Percentiles rank a stretch among this genome's conserved stretches.
phyloP scores from a whole-genome alignment of 1,140 invertebrate genomes.

The Diachasmimorpha longicaudata region DNA sequence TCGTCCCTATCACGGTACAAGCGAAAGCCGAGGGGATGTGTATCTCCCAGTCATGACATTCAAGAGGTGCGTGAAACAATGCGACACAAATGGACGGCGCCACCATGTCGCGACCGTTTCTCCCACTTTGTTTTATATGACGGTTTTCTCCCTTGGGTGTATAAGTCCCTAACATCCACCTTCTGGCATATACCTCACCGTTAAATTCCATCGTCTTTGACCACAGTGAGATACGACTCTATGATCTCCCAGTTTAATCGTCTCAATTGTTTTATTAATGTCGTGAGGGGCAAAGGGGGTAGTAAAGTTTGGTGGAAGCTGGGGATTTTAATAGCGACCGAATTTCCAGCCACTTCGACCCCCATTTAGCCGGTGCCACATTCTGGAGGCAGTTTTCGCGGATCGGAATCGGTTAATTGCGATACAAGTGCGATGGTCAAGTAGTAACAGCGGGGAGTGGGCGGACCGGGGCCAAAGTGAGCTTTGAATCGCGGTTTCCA shows the following conservation, averaged over 20 bases:
- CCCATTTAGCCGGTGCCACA: too few relatives aligned
- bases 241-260: not conserved
- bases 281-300: not conserved
- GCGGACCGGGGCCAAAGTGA: too few relatives aligned
- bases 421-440: too few relatives aligned
- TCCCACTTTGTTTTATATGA: slow-evolving; percentile 12
- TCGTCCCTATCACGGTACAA: not conserved
- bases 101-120: slow-evolving; percentile 25
- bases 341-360: too few relatives aligned
- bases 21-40: slow-evolving; percentile 23
- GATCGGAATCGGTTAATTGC: too few relatives aligned
- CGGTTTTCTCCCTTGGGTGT: slow-evolving; percentile 11
- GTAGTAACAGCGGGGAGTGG: too few relatives aligned
- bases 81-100: slow-evolving; percentile 39
- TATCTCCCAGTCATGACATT: slow-evolving; percentile 25
- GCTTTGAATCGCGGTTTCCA: too few relatives aligned
- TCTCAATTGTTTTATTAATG: not conserved
- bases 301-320: not conserved
- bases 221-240: not conserved
- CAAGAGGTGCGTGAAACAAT: slow-evolving; percentile 41
- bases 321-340: not conserved
- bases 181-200: not conserved
- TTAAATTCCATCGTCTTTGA: not conserved
- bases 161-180: not conserved
- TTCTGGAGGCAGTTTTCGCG: too few relatives aligned